These are phyloP conservation scores for Aphidius gifuensis DNA, from an alignment of 1,140 invertebrate genomes.

Conservation along the genomic window DNA sequence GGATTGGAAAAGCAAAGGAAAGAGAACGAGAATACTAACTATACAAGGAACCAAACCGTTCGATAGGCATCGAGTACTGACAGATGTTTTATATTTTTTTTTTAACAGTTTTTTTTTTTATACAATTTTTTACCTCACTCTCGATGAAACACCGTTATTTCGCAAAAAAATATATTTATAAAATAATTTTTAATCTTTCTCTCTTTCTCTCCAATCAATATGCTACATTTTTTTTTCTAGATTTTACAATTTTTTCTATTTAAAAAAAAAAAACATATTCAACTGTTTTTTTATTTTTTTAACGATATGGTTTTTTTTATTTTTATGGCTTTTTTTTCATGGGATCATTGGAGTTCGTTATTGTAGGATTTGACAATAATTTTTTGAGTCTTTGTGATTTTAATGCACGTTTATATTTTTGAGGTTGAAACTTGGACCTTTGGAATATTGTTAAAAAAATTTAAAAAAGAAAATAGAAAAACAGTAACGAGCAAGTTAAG, in stretches of 20 bases:
- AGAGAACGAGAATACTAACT: slow-evolving; percentile 12
- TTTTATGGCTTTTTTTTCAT: slow-evolving; percentile 7
- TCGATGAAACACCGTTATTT: slow-evolving; percentile 29
- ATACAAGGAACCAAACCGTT: slow-evolving; percentile 24
- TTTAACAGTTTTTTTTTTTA: slow-evolving; percentile 1
- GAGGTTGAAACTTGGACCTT: too few species aligned
- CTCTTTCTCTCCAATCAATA: not conserved
- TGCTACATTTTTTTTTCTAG: not conserved
- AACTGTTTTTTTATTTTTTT: not conserved
- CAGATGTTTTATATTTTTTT: slow-evolving; percentile 34
- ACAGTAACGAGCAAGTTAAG: too few species aligned
- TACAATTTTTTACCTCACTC: slow-evolving; percentile 27
- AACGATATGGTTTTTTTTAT: slow-evolving; percentile 6
- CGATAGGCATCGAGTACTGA: slow-evolving; percentile 32
- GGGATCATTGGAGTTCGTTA: too few species aligned
- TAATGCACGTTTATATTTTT: too few species aligned
- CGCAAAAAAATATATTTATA: slow-evolving; percentile 26
- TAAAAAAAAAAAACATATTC: too few species aligned
- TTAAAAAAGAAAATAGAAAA: too few species aligned
- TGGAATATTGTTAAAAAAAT: too few species aligned
- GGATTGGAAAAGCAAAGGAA: slow-evolving; percentile 18
- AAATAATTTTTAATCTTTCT: not conserved
- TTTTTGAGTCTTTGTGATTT: too few species aligned
- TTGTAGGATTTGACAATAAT: too few species aligned
- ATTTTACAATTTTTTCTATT: not conserved